Conservation (phyloP, 2,113 vertebrate genomes). For the Argyrosomus japonicus region DNA sequence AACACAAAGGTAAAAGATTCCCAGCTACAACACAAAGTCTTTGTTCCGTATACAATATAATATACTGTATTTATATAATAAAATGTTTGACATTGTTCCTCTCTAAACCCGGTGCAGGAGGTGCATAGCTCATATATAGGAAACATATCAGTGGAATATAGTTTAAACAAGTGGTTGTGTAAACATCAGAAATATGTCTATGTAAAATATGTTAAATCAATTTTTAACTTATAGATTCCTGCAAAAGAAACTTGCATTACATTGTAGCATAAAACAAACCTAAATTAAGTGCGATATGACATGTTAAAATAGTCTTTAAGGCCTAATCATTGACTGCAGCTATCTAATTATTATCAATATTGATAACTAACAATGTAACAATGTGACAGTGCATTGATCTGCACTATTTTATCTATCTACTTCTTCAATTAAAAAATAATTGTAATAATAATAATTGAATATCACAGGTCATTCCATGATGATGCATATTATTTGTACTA, state of each 20-base stretch:
- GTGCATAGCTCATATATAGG: too few species aligned
- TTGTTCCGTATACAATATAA: background rate
- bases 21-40: background rate
- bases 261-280: too few species aligned
- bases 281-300: background rate
- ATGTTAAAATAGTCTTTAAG: background rate
- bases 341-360: background rate
- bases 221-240: background rate
- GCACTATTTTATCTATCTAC: too few species aligned
- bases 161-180: background rate
- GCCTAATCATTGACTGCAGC: background rate
- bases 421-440: too few species aligned
- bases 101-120: background rate
- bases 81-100: background rate
- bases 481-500: too few species aligned
- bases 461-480: background rate
- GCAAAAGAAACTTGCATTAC: background rate
- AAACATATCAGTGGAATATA: background rate
- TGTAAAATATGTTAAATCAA: background rate
- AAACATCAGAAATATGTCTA: background rate
- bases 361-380: background rate
- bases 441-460: background rate
- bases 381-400: background rate
- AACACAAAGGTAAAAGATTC: conserved; percentile 43
- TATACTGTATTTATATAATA: too few species aligned